These are phyloP conservation scores for Corythaixoides concolor DNA, from an alignment of 2,113 vertebrate genomes.

Conservation along the genomic window DNA sequence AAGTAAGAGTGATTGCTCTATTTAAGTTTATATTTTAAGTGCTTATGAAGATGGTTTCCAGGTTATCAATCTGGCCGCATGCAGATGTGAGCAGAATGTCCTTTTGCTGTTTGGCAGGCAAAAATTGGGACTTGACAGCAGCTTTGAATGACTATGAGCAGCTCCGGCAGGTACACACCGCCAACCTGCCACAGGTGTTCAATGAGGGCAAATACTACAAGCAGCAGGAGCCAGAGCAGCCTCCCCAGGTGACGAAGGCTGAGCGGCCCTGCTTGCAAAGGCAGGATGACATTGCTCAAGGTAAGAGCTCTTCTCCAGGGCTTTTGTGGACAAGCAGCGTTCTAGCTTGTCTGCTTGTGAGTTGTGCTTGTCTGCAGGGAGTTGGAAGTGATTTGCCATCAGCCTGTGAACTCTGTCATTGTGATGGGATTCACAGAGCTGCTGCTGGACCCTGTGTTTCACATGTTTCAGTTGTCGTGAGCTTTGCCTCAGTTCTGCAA, in stretches of 20 bases:
- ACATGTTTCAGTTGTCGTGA: neutral
- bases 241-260: slow-evolving; percentile 80
- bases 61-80: neutral
- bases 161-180: slow-evolving; percentile 93
- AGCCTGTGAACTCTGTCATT: neutral
- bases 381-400: neutral
- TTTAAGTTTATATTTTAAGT: neutral
- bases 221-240: slow-evolving; percentile 80
- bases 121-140: slow-evolving; percentile 98
- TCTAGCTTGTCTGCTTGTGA: neutral
- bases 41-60: neutral
- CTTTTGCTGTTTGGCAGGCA: slow-evolving; percentile 78
- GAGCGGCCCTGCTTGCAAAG: slow-evolving; percentile 84
- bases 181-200: slow-evolving; percentile 93
- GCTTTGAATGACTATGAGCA: slow-evolving; percentile 95
- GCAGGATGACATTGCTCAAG: slow-evolving; percentile 90
- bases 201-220: slow-evolving; percentile 90
- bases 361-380: neutral
- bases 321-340: neutral
- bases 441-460: neutral
- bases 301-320: slow-evolving; percentile 46
- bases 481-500: neutral
- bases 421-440: neutral
- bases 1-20: neutral
- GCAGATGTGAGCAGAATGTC: neutral